Base-by-base conservation (phyloP, 2,888 invertebrate species). In the Ectobius pallidus region DNA sequence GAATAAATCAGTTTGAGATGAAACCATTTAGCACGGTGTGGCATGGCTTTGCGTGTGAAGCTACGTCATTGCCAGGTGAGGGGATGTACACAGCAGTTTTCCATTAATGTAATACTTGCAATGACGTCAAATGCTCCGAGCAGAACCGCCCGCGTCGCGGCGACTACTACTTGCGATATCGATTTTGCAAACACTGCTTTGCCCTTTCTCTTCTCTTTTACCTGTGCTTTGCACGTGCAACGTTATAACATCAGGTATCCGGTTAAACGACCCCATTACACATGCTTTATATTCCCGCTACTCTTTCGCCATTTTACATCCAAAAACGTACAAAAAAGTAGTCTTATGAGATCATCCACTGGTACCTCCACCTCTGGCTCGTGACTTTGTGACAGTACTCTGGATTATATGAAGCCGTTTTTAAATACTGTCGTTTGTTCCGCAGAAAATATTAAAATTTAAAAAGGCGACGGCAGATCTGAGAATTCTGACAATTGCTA, bases 181-280 rank as follows among this genome's bases (percentile, higher is more conserved):
- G 52, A 52, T 52, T 52, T 22, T 3, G 52, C 52, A 9, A 6
- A 9, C 1, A 25, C 22, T 14, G 14, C 39, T 39, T 39, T 14
- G 6, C 39, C 39, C 39, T 9, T n/a, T n/a, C n/a, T n/a, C n/a
- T n/a, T n/a, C n/a, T n/a, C n/a, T n/a, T n/a, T n/a, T n/a, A n/a
- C n/a, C n/a, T n/a, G n/a, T n/a, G n/a, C n/a, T 25, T 14, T 25
- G 52, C 52, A 52, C 52, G 52, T 52, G 52, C 52, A 14, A 52
- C 52, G 52, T 39, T 39, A 39, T 14, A 39, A 39, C 39, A 14
- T 39, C 39, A 39, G 39, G 39, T 39, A 39, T 39, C 39, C 39
- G 6, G 39, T 14, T 9, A 18, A 25, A 9, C 52, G 52, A 11
- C 52, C 52, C 52, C 49, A 49, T 49, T 49, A 49, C 11, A 20